Conservation (phyloP, 2,113 vertebrate species). For the Corythaixoides concolor region DNA sequence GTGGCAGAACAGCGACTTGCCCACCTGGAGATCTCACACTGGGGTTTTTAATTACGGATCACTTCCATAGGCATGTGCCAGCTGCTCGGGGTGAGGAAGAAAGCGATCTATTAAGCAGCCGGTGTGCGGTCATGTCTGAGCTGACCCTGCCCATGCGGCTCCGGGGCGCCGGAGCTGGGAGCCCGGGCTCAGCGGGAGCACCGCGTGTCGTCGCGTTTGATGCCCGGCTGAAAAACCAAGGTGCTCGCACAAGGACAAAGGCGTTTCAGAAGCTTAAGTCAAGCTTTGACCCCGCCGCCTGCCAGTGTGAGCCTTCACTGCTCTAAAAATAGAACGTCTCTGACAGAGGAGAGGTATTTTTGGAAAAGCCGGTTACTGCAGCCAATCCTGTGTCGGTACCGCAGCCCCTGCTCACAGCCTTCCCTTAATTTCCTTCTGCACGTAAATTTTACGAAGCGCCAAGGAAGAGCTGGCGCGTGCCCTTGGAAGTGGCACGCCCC, state of each 20-base stretch:
- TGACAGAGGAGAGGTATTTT: neutral
- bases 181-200: neutral
- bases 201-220: rapidly evolving
- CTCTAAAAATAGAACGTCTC: neutral
- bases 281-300: neutral
- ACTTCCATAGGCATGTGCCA: rapidly evolving
- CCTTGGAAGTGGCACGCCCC: neutral
- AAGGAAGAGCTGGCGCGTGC: neutral
- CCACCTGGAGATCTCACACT: neutral
- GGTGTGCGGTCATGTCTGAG: rapidly evolving
- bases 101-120: rapidly evolving
- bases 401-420: neutral
- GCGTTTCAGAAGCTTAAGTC: neutral
- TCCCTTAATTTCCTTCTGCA: neutral
- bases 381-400: neutral
- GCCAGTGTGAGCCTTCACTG: neutral
- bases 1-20: neutral
- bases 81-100: rapidly evolving
- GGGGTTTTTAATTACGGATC: neutral
- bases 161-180: neutral
- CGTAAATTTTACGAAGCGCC: neutral
- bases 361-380: conserved; percentile 1
- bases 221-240: neutral
- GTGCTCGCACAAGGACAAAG: neutral
- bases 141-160: rapidly evolving